Evolutionary conservation across 2,888 invertebrate species (phyloP).

Genomic region (Lapara coniferarum): DNA sequence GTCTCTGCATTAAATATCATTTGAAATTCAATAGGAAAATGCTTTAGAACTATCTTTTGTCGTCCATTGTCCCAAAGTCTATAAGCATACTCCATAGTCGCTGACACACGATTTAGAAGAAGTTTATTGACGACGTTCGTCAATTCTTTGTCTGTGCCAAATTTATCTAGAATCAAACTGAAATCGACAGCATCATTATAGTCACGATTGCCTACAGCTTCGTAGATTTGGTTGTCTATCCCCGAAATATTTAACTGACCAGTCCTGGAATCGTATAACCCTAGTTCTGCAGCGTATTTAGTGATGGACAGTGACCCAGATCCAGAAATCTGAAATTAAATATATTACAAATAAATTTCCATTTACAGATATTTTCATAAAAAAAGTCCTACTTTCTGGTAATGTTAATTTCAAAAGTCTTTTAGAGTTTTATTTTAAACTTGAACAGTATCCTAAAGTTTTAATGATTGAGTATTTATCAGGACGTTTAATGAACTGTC

Average conservation of each 20-base stretch:
- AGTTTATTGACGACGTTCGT: slow-evolving; percentile 1
- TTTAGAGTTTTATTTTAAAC: too few species aligned
- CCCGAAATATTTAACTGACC: slow-evolving; percentile 1
- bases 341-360: not conserved
- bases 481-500: too few species aligned
- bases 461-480: too few species aligned
- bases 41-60: slow-evolving; percentile 15
- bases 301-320: not conserved
- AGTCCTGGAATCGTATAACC: not conserved
- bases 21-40: slow-evolving; percentile 25
- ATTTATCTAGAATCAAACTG: slow-evolving; percentile 4
- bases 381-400: too few species aligned
- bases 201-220: not conserved
- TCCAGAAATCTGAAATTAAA: not conserved
- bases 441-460: too few species aligned
- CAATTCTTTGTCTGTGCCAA: slow-evolving; percentile 3
- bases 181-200: not conserved
- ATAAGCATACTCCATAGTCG: slow-evolving; percentile 27
- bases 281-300: not conserved
- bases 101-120: not conserved
- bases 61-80: slow-evolving; percentile 14
- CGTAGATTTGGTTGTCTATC: not conserved
- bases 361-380: too few species aligned
- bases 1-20: slow-evolving; percentile 20
- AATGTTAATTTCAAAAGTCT: too few species aligned